Evolutionary conservation across 2,888 invertebrate genomes (phyloP).

Genomic region (Steinernema hermaphroditum): DNA sequence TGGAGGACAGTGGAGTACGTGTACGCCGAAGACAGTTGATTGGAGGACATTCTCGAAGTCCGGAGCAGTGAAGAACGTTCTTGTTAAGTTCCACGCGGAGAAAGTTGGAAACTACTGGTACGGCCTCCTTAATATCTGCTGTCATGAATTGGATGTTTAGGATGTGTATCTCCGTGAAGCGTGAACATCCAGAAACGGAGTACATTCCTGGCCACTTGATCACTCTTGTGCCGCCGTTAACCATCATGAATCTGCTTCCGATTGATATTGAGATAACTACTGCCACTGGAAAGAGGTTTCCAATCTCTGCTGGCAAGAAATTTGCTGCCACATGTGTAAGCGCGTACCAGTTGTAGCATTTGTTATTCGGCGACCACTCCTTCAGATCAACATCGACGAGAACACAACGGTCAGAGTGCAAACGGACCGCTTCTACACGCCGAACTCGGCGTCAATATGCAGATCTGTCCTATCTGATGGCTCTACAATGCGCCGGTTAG

Average conservation of each 20-base stretch:
- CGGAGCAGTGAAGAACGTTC: slow-evolving; percentile 7
- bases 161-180: slow-evolving; percentile 79
- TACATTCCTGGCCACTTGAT: slow-evolving; percentile 83
- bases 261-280: slow-evolving; percentile 69
- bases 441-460: slow-evolving; percentile 73
- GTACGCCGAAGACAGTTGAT: slow-evolving; percentile 17
- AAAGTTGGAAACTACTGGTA: slow-evolving; percentile 12
- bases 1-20: slow-evolving; percentile 1
- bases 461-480: slow-evolving; percentile 31
- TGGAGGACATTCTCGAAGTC: slow-evolving; percentile 19
- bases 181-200: slow-evolving; percentile 69
- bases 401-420: slow-evolving; percentile 69
- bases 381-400: slow-evolving; percentile 18
- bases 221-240: slow-evolving; percentile 80
- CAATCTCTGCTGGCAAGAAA: slow-evolving; percentile 69
- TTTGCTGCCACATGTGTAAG: slow-evolving; percentile 68
- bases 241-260: slow-evolving; percentile 85
- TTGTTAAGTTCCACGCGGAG: slow-evolving; percentile 17
- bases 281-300: slow-evolving; percentile 44
- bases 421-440: slow-evolving; percentile 81
- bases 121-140: no score
- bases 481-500: background rate
- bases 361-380: no score
- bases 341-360: background rate
- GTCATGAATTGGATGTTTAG: slow-evolving; percentile 67